Evolutionary conservation across 2,797 vertebrate genomes (phyloP), one percentile per base, ranked within the genome.

Genomic region (Cossypha polioptera): DNA sequence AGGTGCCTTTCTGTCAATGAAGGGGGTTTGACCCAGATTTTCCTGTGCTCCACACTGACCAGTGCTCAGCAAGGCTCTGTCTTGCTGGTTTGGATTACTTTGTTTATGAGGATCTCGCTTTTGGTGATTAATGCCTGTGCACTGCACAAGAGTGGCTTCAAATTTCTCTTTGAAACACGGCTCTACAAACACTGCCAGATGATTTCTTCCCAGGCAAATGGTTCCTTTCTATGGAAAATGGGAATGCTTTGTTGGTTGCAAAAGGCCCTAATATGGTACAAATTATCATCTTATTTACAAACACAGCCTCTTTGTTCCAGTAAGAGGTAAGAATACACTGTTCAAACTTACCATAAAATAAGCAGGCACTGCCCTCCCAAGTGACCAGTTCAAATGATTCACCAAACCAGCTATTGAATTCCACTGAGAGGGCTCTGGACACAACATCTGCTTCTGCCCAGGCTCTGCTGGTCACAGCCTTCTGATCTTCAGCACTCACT

Each of bases 371-470:
- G 86, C 80, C 86, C 68, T 95, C 95, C 84, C 84, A 76, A 95
- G 91, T 93, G 88, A 87, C 91, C 92, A 80, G 84, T 89, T 92
- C 90, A 95, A 94, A 94, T 17, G 3, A 71, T 85, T 93, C 87
- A 81, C 90, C 90, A 96, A 93, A 94, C 79, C 94, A 90, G 67
- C 87, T 84, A 68, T 58, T 95, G 92, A 95, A 94, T 89, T 93
- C 72, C 80, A 68, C 66, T 61, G 2, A 0, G 1, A 94, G 47
- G n/a, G 61, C 69, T 86, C 80, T 85, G 92, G 86, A 91, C 10
- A 1, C 47, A 89, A 83, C 96, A 97, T 97, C 95, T 98, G 96
- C 95, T 91, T 63, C 91, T 94, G 92, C 82, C 94, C 96, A 51
- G 90, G 92, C 91, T 67, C 85, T 91, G 77, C 88, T 94, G 66